Evolutionary conservation across 2,888 invertebrate species (phyloP).

Genomic region (Tenodera sinensis): DNA sequence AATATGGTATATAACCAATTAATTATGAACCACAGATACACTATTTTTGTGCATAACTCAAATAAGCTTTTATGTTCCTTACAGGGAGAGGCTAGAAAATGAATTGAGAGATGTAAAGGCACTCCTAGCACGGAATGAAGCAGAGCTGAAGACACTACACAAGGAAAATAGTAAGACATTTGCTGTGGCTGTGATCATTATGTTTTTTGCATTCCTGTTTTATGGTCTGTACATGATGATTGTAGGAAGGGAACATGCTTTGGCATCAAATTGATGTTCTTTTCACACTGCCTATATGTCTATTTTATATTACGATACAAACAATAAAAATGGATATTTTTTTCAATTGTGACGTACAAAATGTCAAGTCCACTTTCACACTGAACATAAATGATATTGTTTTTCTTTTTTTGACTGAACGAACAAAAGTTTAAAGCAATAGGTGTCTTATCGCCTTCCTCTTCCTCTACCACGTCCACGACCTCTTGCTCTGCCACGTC

Average conservation of each 20-base stretch:
- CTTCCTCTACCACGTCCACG: conserved; percentile 68
- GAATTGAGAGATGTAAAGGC: conserved; percentile 22
- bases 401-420: too few relatives aligned
- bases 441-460: conserved; percentile 46
- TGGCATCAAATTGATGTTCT: not conserved
- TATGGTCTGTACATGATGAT: conserved; percentile 25
- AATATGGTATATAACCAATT: too few relatives aligned
- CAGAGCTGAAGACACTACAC: conserved; percentile 19
- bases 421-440: not conserved
- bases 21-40: too few relatives aligned
- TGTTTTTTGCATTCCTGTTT: conserved; percentile 24
- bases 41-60: too few relatives aligned
- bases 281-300: not conserved
- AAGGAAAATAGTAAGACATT: conserved; percentile 29
- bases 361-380: not conserved
- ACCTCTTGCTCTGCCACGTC: conserved; percentile 67
- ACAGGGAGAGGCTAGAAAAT: conserved; percentile 23
- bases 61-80: not conserved
- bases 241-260: not conserved
- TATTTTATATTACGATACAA: not conserved
- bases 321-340: not conserved
- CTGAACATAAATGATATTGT: too few relatives aligned
- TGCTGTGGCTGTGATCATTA: conserved; percentile 22
- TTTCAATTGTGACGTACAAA: not conserved
- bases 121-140: conserved; percentile 11